Evolutionary conservation across 2,113 vertebrate genomes (phyloP), one percentile per base, ranked within the genome.

Genomic region (Oreochromis spilurus): DNA sequence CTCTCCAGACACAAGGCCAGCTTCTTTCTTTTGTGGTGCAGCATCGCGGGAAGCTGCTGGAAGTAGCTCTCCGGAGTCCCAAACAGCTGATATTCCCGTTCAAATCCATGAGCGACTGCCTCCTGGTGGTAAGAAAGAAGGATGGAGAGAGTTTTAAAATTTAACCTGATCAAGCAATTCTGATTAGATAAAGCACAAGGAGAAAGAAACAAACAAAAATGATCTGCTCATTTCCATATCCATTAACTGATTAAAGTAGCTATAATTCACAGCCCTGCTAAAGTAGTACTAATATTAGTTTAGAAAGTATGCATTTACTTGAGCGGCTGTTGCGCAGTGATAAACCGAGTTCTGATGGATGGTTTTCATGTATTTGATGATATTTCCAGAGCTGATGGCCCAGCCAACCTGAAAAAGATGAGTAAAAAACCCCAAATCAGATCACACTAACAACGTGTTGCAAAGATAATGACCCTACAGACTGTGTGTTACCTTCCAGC

Each of bases 11-110:
- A 97, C 2, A 36, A 86, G 1, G 97, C 91, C 93, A 99, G 92
- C 84, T 94, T 96, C 80, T 97, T 95, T 2, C 98, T 96, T 87
- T 96, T 97, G 48, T 60, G 90, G 77, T 97, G 96, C 80, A 98
- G 82, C 81, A 84, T 83, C 9, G 88, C 89, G 0, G 97, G 96
- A 65, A 99, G 86, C 72, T 97, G 96, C 72, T 95, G 36, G 4
- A 99, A 98, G 94, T 99, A 99, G 94, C 98, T 98, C 19, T 97
- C 96, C 7, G 97, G 95, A 13, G 95, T 95, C 87, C 97, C 97
- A 0, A 97, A 96, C 36, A 86, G 62, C 13, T 86, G 94, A 2
- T 97, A 92, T 85, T 99, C 99, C 65, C 93, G 95, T 91, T 97
- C 95, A 57, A 99, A 97, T 14, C 96, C 96, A 24, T 89, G 88